These are phyloP conservation scores for Onthophagus taurus DNA, from an alignment of 1,140 invertebrate species.

Conservation along the genomic window DNA sequence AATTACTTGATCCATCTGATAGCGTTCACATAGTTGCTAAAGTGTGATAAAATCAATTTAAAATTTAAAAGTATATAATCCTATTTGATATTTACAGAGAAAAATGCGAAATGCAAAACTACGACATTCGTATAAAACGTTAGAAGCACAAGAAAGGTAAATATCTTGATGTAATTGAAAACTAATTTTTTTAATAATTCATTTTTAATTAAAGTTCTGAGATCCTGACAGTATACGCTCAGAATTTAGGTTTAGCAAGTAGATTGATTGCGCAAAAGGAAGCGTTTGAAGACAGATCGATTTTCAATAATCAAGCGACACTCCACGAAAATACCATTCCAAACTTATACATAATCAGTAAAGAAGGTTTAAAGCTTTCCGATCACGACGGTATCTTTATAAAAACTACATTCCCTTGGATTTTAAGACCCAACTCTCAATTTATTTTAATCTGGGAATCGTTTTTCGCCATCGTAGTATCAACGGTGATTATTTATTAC, in stretches of 20 bases:
- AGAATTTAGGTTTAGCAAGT: no score
- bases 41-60: slow-evolving; percentile 6
- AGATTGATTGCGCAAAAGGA: no score
- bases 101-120: slow-evolving; percentile 9
- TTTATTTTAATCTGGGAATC: slow-evolving; percentile 13
- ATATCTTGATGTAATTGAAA: no score
- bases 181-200: no score
- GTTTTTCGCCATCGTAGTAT: slow-evolving; percentile 1
- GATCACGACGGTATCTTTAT: slow-evolving; percentile 12
- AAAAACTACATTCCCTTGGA: slow-evolving; percentile 13
- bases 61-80: background rate
- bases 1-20: slow-evolving; percentile 10
- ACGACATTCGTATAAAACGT: no score
- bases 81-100: background rate
- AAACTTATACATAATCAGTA: slow-evolving; percentile 6
- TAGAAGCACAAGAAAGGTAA: no score
- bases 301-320: no score
- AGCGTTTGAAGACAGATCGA: no score
- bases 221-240: no score
- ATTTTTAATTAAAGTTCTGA: no score
- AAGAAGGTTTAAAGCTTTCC: slow-evolving; percentile 8
- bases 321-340: slow-evolving; percentile 6
- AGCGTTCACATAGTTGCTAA: slow-evolving; percentile 14
- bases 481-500: slow-evolving; percentile 10
- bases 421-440: slow-evolving; percentile 8